Conservation (phyloP, 2,888 invertebrate genomes). For the Melanotus villosus region DNA sequence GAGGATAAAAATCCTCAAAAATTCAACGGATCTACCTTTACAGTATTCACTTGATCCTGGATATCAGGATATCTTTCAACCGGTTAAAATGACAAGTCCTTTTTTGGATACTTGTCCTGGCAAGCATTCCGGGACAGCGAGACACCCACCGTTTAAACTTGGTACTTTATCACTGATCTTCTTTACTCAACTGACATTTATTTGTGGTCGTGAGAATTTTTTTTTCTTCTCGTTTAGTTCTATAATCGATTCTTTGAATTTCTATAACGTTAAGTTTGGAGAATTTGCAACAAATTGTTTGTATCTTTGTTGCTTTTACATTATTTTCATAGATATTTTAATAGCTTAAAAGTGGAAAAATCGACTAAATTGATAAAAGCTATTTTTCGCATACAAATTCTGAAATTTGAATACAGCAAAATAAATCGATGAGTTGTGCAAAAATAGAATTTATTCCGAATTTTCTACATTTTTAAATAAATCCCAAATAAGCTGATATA, state of each 20-base stretch:
- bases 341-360: no score
- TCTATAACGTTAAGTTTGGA: neutral
- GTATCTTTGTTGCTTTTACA: no score
- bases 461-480: no score
- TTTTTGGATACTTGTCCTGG: slow-evolving; percentile 50
- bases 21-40: neutral
- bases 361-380: no score
- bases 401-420: no score
- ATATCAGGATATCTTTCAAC: slow-evolving; percentile 46
- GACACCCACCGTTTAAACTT: slow-evolving; percentile 49
- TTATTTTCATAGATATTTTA: no score
- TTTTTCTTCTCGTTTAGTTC: slow-evolving; percentile 14
- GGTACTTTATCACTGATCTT: slow-evolving; percentile 50
- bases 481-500: neutral
- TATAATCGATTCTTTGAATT: slow-evolving; percentile 27
- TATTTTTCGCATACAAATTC: no score
- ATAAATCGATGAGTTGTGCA: no score
- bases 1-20: no score
- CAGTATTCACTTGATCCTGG: slow-evolving; percentile 43
- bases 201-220: slow-evolving; percentile 48
- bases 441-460: no score
- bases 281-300: neutral
- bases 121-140: slow-evolving; percentile 49
- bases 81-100: slow-evolving; percentile 50
- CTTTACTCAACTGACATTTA: slow-evolving; percentile 46